Base-by-base conservation (phyloP, 1,140 invertebrate genomes). In the Amyelois transitella region DNA sequence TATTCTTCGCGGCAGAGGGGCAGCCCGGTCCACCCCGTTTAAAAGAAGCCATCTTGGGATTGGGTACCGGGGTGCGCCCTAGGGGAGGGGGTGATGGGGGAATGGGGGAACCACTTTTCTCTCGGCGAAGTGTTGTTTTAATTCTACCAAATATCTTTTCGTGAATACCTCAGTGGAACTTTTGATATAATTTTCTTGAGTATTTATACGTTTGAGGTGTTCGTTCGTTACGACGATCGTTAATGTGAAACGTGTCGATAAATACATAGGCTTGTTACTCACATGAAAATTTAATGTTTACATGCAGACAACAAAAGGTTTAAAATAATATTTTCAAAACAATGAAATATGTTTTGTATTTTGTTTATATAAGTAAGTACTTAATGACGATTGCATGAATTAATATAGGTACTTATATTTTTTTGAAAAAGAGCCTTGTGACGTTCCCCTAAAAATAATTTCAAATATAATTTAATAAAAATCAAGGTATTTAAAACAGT, bases 131-230 rank as follows among this genome's bases (percentile, higher is more conserved):
- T 87, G 84, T 87, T 87, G 82, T 87, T 87, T 87, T 87, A 86
- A 87, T 87, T 86, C 84, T 70, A 72, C 77, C 75, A 74, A 87
- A 87, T 87, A 87, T 84, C 84, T 87, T 87, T 86, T 87, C 81
- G 81, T 76, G 83, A 81, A 84, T 84, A 86, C 82, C 82, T 85
- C 76, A 75, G 78, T 65, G 68, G 66, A 83, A 85, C 66, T 87
- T 87, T 72, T 76, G 80, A 79, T 84, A 82, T 85, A 84, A 87
- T 87, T 84, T 83, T 71, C 72, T 76, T 72, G 66, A 62, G 75
- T 80, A 77, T 81, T 75, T 77, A 76, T 76, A 67, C 72, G 67
- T 73, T 74, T 80, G 69, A 78, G 72, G 72, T 79, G 76, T 66
- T 18, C 45, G 45, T 21, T 20, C 45, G 10, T 48, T 48, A 48